Evolutionary conservation across 2,797 vertebrate genomes (phyloP).

Genomic region (Sarcophilus harrisii): DNA sequence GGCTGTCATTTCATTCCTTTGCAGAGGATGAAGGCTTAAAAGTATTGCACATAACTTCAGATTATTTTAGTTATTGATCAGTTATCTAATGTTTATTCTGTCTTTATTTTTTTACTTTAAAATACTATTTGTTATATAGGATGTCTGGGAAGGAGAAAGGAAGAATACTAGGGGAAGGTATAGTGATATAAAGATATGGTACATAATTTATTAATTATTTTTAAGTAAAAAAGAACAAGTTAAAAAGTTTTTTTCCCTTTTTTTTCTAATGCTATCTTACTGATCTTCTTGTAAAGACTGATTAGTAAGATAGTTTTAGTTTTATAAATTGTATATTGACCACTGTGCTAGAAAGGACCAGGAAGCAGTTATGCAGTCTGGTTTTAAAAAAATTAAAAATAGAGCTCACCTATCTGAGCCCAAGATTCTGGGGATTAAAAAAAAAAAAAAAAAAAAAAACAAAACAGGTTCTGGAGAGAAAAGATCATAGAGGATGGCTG

Average conservation of each 20-base stretch:
- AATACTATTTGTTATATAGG: neutral
- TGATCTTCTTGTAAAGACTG: neutral
- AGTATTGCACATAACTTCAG: neutral
- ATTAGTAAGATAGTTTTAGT: too few relatives aligned
- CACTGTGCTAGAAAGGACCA: neutral
- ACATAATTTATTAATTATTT: neutral
- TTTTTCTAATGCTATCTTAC: neutral
- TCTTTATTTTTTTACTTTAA: neutral
- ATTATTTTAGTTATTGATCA: neutral
- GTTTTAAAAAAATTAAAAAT: neutral
- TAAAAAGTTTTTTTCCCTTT: neutral
- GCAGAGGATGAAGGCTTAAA: neutral
- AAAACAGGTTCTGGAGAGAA: neutral
- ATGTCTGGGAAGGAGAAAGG: neutral
- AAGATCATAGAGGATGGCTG: neutral
- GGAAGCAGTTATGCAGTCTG: neutral
- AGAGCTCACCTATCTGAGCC: neutral
- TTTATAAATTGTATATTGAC: neutral
- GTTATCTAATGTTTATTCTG: too few relatives aligned
- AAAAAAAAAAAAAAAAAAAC: too few relatives aligned
- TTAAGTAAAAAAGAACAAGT: neutral
- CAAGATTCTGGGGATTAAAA: neutral
- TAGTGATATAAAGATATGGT: neutral
- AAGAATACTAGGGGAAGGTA: neutral
- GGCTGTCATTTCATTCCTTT: too few relatives aligned